These are phyloP conservation scores for Sebastes reedi DNA, from an alignment of 2,797 vertebrate genomes.

Conservation along the genomic window DNA sequence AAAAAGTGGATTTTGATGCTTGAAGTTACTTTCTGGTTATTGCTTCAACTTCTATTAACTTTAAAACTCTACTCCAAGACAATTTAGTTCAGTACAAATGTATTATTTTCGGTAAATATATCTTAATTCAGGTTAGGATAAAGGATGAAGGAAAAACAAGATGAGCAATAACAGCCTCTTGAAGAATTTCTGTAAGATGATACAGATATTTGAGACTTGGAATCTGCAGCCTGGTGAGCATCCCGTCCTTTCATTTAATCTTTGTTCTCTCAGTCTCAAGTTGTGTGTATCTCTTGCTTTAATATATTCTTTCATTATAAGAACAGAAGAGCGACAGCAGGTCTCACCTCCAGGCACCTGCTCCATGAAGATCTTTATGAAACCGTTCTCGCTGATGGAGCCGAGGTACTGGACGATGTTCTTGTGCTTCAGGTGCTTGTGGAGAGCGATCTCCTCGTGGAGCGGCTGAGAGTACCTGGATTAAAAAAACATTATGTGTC, in stretches of 20 bases:
- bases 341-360: conserved; percentile 95
- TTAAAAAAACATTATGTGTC: background rate
- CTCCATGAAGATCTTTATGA: conserved; percentile 99
- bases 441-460: conserved; percentile 97
- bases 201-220: background rate
- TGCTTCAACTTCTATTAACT: background rate
- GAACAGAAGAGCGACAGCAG: background rate
- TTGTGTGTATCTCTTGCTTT: background rate
- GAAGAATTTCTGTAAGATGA: background rate
- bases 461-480: conserved; percentile 95
- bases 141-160: background rate
- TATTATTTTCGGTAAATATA: background rate
- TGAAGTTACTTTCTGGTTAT: background rate
- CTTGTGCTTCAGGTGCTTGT: conserved; percentile 98
- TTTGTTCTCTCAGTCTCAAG: background rate
- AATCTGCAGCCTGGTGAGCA: background rate
- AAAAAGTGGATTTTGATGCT: background rate
- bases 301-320: background rate
- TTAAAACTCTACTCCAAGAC: background rate
- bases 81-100: background rate
- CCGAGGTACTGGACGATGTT: conserved; percentile 99
- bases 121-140: background rate
- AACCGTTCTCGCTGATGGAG: conserved; percentile 96
- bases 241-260: background rate
- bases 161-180: background rate